Evolutionary conservation across 2,113 vertebrate species (phyloP).

Genomic region (Dipodomys ordii): DNA sequence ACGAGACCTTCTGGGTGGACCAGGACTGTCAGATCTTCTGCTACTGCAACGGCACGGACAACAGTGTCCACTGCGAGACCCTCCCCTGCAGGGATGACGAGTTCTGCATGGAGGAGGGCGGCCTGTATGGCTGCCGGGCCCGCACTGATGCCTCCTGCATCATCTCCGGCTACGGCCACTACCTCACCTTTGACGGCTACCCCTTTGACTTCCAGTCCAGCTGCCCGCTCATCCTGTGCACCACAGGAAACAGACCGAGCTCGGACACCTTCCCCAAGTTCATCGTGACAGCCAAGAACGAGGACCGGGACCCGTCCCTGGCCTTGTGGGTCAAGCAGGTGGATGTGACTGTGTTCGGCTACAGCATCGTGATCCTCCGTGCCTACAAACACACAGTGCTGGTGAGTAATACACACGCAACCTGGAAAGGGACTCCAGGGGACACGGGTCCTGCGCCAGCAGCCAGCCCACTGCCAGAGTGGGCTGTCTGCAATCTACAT

Average conservation of each 20-base stretch:
- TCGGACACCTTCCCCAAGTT: slow-evolving; percentile 88
- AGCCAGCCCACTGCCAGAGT: rapidly evolving
- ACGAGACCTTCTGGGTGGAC: slow-evolving; percentile 98
- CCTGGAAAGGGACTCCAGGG: neutral
- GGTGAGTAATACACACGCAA: slow-evolving; percentile 86
- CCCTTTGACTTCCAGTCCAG: slow-evolving; percentile 98
- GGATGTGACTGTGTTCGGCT: slow-evolving; percentile 93
- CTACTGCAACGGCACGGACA: slow-evolving; percentile 97
- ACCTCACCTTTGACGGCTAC: slow-evolving; percentile 93
- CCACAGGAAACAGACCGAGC: slow-evolving; percentile 83
- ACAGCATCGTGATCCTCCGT: slow-evolving; percentile 93
- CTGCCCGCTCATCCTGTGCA: slow-evolving; percentile 92
- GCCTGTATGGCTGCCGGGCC: slow-evolving; percentile 92
- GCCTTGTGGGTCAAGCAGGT: slow-evolving; percentile 97
- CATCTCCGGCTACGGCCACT: slow-evolving; percentile 95
- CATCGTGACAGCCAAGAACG: slow-evolving; percentile 91
- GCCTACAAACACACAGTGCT: slow-evolving; percentile 96
- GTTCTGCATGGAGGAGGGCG: slow-evolving; percentile 93
- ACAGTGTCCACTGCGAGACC: slow-evolving; percentile 94
- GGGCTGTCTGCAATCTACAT: too few species aligned
- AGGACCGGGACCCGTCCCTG: slow-evolving; percentile 95
- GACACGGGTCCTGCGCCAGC: neutral
- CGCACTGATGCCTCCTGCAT: slow-evolving; percentile 94
- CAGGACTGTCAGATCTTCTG: slow-evolving; percentile 96
- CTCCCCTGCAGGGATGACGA: slow-evolving; percentile 92